Evolutionary conservation across 2,113 vertebrate genomes (phyloP).

Genomic region (Balaenoptera acutorostrata): DNA sequence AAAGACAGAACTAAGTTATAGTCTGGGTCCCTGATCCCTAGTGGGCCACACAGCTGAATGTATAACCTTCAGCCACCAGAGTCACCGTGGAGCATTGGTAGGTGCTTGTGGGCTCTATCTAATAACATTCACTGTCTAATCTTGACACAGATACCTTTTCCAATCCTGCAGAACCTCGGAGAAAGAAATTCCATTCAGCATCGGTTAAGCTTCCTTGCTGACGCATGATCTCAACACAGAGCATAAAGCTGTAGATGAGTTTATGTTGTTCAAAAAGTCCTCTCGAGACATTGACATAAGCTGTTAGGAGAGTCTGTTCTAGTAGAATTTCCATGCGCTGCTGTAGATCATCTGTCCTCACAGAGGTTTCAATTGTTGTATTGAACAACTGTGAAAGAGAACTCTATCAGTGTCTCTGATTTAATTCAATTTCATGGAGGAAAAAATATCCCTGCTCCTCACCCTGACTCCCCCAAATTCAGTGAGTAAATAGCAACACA

Average conservation of each 20-base stretch:
- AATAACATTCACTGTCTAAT: background rate
- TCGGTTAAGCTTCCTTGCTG: constrained; percentile 79
- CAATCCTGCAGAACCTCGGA: constrained; percentile 76
- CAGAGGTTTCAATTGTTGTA: constrained; percentile 81
- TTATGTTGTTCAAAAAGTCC: constrained; percentile 87
- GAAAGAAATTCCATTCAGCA: constrained; percentile 83
- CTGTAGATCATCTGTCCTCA: constrained; percentile 75
- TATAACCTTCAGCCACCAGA: background rate
- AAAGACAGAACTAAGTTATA: background rate
- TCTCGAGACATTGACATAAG: constrained; percentile 80
- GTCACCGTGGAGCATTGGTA: background rate
- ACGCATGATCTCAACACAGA: constrained; percentile 84
- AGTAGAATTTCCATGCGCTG: constrained; percentile 79
- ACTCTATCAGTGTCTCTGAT: background rate
- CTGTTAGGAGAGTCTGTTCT: constrained; percentile 79
- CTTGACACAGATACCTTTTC: constrained; percentile 79
- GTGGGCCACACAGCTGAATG: background rate
- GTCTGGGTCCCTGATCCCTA: background rate
- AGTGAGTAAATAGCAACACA: background rate
- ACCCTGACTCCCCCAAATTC: background rate
- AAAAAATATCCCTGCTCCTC: background rate
- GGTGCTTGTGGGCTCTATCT: background rate
- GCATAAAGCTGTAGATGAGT: constrained; percentile 87
- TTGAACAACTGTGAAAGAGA: constrained; percentile 82
- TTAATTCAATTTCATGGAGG: background rate